Conservation (phyloP, 2,113 vertebrate genomes). For the Piprites chloris region DNA sequence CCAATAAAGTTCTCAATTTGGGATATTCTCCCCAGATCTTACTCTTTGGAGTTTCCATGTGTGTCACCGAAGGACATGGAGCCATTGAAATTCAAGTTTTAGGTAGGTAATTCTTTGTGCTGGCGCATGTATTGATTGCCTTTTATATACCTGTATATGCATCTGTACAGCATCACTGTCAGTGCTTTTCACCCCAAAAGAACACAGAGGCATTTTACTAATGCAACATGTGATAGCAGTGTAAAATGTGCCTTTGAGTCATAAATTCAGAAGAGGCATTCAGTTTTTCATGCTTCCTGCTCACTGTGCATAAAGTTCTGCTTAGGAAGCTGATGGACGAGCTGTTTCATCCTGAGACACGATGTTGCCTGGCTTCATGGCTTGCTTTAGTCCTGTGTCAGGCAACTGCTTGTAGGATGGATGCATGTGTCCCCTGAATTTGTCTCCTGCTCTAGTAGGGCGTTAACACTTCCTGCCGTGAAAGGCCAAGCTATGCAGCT, state of each 20-base stretch:
- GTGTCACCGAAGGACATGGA: constrained; percentile 76
- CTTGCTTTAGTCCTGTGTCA: background rate
- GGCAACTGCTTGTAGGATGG: constrained; percentile 16
- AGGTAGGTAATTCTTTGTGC: constrained; percentile 76
- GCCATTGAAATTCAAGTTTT: constrained; percentile 78
- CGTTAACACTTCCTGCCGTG: background rate
- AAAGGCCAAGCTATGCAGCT: background rate
- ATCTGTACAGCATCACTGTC: constrained; percentile 72
- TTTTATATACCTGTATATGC: constrained; percentile 68
- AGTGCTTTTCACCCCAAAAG: constrained; percentile 52
- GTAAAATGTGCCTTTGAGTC: constrained; percentile 39
- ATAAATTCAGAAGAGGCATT: constrained; percentile 1
- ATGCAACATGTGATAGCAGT: background rate
- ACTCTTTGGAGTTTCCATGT: constrained; percentile 77
- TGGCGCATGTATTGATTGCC: constrained; percentile 78
- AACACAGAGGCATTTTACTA: constrained; percentile 35
- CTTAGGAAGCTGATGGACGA: background rate
- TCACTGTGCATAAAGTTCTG: background rate
- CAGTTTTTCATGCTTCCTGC: constrained; percentile 35
- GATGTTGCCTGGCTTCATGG: background rate
- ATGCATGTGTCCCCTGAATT: background rate
- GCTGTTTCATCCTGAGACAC: background rate
- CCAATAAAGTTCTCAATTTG: constrained; percentile 75
- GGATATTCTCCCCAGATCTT: constrained; percentile 79
- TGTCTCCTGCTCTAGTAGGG: background rate